Conservation (phyloP, 2,797 vertebrate species). For the Artibeus lituratus region DNA sequence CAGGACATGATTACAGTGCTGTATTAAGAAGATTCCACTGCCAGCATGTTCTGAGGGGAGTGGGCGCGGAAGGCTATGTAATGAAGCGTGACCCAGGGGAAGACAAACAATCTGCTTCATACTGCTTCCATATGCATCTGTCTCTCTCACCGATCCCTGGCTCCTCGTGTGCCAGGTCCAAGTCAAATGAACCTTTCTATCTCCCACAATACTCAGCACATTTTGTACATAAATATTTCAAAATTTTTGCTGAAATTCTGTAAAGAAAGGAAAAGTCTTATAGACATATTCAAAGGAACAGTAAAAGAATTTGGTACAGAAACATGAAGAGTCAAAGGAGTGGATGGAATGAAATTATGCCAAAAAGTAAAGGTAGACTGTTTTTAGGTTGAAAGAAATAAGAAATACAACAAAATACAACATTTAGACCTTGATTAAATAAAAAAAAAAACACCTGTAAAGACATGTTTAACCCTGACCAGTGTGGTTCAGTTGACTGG, state of each 20-base stretch:
- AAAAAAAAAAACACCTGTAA: conserved; percentile 51
- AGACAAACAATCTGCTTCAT: neutral
- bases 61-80: neutral
- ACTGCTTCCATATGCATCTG: neutral
- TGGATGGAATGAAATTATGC: neutral
- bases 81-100: neutral
- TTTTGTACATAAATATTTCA: neutral
- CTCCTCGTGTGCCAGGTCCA: neutral
- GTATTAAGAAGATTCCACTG: neutral
- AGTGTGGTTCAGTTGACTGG: too few species aligned
- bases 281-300: neutral
- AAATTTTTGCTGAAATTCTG: conserved; percentile 7
- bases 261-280: neutral
- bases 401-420: neutral
- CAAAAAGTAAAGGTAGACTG: neutral
- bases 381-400: neutral
- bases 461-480: neutral
- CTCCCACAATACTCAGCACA: neutral
- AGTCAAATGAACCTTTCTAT: conserved; percentile 15
- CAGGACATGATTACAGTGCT: neutral
- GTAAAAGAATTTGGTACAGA: neutral
- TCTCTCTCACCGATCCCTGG: neutral
- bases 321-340: neutral
- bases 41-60: neutral
- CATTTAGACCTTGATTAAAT: neutral